Evolutionary conservation across 2,888 invertebrate species (phyloP).

Genomic region (Epinotia bilunana): DNA sequence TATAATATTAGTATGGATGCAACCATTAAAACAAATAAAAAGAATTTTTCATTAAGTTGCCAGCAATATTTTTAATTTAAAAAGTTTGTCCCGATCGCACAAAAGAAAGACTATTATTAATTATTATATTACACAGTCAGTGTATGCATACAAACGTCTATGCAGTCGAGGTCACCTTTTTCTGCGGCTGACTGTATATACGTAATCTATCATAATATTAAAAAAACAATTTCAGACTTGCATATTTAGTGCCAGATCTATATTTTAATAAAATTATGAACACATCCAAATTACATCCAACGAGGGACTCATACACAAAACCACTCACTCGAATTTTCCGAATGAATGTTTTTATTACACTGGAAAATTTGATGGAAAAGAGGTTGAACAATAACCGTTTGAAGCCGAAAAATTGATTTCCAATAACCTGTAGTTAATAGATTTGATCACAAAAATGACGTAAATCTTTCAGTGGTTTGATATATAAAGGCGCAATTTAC

Average conservation of each 20-base stretch:
- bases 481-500: too few species aligned
- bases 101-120: too few species aligned
- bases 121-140: too few species aligned
- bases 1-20: too few species aligned
- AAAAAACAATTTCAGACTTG: neutral
- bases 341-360: slow-evolving; percentile 2
- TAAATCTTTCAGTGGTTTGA: neutral
- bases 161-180: too few species aligned
- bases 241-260: neutral
- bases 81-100: too few species aligned
- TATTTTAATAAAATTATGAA: slow-evolving; percentile 4
- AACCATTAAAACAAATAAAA: too few species aligned
- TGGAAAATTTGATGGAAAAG: neutral
- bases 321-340: neutral
- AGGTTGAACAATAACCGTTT: neutral
- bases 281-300: neutral
- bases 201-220: too few species aligned
- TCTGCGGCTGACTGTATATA: too few species aligned
- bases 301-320: neutral
- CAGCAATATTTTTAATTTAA: too few species aligned
- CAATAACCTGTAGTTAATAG: neutral
- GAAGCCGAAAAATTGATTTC: neutral
- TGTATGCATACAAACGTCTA: too few species aligned
- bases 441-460: neutral
- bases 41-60: too few species aligned